Conservation (phyloP, 2,888 invertebrate species). For the Agrochola circellaris region DNA sequence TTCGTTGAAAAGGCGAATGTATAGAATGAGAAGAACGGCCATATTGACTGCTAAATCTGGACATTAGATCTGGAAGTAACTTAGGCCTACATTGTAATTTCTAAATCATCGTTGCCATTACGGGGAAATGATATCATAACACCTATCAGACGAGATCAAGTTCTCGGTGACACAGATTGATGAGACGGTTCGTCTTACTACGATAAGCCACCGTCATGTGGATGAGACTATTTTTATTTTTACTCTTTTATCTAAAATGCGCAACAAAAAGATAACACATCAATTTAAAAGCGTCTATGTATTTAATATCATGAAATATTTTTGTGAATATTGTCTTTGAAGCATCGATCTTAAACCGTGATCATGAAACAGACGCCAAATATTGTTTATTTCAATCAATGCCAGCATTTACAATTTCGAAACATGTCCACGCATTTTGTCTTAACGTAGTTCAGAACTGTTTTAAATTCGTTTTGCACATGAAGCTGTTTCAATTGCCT, state of each 20-base stretch:
- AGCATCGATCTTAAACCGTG: slow-evolving; percentile 30
- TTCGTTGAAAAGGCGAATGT: background rate
- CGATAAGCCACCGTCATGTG: slow-evolving; percentile 2
- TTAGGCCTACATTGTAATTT: background rate
- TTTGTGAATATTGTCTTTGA: slow-evolving; percentile 18
- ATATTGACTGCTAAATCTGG: background rate
- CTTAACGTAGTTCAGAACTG: background rate
- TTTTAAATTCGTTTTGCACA: background rate
- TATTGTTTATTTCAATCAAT: slow-evolving; percentile 40
- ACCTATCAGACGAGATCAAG: slow-evolving; percentile 7
- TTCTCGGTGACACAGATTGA: slow-evolving; percentile 36
- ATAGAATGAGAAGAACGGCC: background rate
- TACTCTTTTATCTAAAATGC: background rate
- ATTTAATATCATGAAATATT: background rate
- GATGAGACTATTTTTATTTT: slow-evolving; percentile 12
- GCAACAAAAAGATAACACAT: slow-evolving; percentile 1
- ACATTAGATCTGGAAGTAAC: background rate
- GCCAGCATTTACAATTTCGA: slow-evolving; percentile 13
- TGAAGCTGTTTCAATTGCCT: background rate
- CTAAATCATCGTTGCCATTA: background rate
- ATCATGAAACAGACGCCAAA: slow-evolving; percentile 35
- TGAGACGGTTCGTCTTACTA: slow-evolving; percentile 14
- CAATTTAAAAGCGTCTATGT: slow-evolving; percentile 26
- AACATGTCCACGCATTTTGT: slow-evolving; percentile 36
- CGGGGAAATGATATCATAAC: slow-evolving; percentile 11